Percentiles rank a stretch among this genome's conserved stretches.
These are phyloP conservation scores for Spicauda simplicius DNA, from an alignment of 2,888 invertebrate genomes.

Conservation along the genomic window DNA sequence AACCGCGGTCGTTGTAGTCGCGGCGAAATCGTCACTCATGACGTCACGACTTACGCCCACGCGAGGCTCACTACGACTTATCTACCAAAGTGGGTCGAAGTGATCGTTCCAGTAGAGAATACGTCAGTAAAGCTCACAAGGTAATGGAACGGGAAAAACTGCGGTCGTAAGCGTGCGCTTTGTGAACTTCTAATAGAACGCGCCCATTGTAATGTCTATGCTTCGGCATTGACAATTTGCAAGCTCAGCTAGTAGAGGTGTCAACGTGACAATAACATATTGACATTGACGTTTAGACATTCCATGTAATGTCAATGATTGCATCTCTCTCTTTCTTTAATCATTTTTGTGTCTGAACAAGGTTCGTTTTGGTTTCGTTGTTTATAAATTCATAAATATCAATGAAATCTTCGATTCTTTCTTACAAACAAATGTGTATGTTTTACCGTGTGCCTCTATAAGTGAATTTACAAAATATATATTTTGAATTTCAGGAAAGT, in stretches of 20 bases:
- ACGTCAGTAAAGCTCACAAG: too few species aligned
- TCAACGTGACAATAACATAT: not conserved
- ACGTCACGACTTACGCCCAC: too few species aligned
- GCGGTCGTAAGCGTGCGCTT: too few species aligned
- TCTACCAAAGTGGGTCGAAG: too few species aligned
- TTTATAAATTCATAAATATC: constrained; percentile 54
- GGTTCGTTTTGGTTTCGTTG: constrained; percentile 51
- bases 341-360: constrained; percentile 46
- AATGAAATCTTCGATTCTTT: constrained; percentile 52
- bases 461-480: constrained; percentile 40
- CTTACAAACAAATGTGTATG: not conserved
- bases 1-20: too few species aligned
- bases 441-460: constrained; percentile 24
- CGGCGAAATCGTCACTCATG: too few species aligned
- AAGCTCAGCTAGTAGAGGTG: not conserved
- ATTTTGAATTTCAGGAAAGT: constrained; percentile 58
- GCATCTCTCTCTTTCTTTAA: constrained; percentile 44
- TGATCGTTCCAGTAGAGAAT: too few species aligned
- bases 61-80: too few species aligned
- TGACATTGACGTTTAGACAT: not conserved
- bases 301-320: not conserved
- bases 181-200: too few species aligned
- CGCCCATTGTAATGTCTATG: too few species aligned
- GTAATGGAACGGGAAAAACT: too few species aligned
- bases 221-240: too few species aligned